Conservation (phyloP, 2,888 invertebrate species). For the Sussaba pulchella region DNA sequence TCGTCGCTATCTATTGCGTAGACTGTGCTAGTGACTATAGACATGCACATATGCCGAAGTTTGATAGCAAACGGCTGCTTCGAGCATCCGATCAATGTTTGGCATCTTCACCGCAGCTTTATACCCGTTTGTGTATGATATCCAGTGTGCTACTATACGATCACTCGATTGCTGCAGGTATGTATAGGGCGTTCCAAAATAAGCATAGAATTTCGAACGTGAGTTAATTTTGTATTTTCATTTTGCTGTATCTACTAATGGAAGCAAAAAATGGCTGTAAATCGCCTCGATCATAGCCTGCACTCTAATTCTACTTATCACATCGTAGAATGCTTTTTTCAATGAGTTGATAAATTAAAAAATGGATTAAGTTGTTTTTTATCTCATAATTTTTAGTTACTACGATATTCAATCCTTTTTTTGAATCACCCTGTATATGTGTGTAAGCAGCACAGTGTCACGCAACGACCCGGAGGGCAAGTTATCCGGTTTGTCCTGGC, state of each 20-base stretch:
- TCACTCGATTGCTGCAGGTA: background rate
- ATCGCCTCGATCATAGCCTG: background rate
- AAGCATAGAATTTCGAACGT: background rate
- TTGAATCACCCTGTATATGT: slow-evolving; percentile 14
- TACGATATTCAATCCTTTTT: slow-evolving; percentile 5
- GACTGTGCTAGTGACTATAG: too few relatives aligned
- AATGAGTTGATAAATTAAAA: too few relatives aligned
- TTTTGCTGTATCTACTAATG: background rate
- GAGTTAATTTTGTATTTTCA: too few relatives aligned
- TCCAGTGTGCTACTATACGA: slow-evolving; percentile 6
- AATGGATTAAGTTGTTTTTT: too few relatives aligned
- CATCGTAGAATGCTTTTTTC: too few relatives aligned
- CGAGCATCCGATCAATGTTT: slow-evolving; percentile 38
- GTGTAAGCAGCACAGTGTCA: background rate
- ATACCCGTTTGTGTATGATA: background rate
- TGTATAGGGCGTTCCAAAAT: background rate
- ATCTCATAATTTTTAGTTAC: background rate
- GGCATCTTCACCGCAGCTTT: slow-evolving; percentile 27
- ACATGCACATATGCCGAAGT: slow-evolving; percentile 3
- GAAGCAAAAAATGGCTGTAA: background rate
- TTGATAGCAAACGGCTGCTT: slow-evolving; percentile 28
- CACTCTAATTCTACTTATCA: too few relatives aligned
- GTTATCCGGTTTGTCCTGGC: slow-evolving; percentile 21
- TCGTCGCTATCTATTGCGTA: slow-evolving; percentile 18
- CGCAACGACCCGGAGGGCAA: slow-evolving; percentile 8